Evolutionary conservation across 2,113 vertebrate genomes (phyloP), one percentile per base, ranked within the genome.

Genomic region (Anarrhichthys ocellatus): DNA sequence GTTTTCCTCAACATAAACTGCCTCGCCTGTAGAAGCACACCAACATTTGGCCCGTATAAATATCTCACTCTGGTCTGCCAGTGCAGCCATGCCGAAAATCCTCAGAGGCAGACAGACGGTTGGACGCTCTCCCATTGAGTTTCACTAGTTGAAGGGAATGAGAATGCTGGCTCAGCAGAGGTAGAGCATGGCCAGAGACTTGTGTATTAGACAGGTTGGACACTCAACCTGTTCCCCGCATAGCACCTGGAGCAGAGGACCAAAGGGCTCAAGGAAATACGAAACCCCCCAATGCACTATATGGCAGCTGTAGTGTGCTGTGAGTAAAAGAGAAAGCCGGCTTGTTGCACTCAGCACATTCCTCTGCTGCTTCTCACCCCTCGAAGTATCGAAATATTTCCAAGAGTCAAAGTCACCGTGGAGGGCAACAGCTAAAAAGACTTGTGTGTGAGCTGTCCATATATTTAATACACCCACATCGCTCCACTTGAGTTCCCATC

Each of bases 81-180:
- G 87, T 68, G 86, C 86, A 92, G 87, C 79, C 89, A 84, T 86
- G 85, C 85, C 0, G 71, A 90, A 92, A 87, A 85, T 87, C 82
- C 88, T 90, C 34, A 64, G 87, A 90, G 90, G 87, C 76, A 4
- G 78, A 88, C 83, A 84, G 80, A 80, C 56, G 5, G 75, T 81
- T 89, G 90, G 88, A 83, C 73, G 27, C 63, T 66, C 75, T 93
- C 87, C 87, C 89, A 66, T 77, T 64, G 89, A 88, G 82, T 86
- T 90, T 87, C 82, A 67, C 83, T 68, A 63, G 84, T 84, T 82
- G 89, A 86, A 85, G 73, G 73, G 77, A 88, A 88, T 89, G 89
- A 91, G 82, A 22, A 9, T 80, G 89, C 90, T 90, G 90, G 82
- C 91, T 92, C 92, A 92, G 90, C 90, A 91, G 73, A 91, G 84